A percentile compares a stretch with the other conserved stretches of the same genome.
These are phyloP conservation scores for Piprites chloris DNA, from an alignment of 2,113 vertebrate species.

Conservation along the genomic window DNA sequence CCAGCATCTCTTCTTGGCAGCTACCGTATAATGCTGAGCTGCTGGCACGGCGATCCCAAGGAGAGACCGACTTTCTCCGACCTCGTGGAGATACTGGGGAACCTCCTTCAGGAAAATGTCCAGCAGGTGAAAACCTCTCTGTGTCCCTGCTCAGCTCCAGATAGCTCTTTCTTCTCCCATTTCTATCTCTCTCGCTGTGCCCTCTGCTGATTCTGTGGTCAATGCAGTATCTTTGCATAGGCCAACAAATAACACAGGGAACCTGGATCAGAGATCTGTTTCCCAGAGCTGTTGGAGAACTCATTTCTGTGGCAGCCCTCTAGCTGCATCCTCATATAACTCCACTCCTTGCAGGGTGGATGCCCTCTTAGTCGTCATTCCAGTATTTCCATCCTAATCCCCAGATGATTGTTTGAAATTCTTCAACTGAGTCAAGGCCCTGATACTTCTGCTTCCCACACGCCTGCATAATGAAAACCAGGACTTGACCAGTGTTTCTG, in stretches of 20 bases:
- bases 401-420: conserved; percentile 15
- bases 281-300: not conserved
- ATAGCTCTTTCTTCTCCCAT: not conserved
- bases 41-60: conserved; percentile 94
- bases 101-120: conserved; percentile 88
- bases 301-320: not conserved
- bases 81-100: conserved; percentile 90
- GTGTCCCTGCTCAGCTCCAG: not conserved
- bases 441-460: conserved; percentile 14
- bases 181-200: not conserved
- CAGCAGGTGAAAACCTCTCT: conserved; percentile 77
- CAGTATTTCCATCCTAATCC: conserved; percentile 15
- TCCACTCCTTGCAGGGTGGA: not conserved
- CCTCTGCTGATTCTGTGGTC: not conserved
- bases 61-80: conserved; percentile 89
- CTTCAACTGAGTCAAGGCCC: conserved; percentile 35
- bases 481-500: conserved; percentile 3
- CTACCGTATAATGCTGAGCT: conserved; percentile 94
- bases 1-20: conserved; percentile 66
- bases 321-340: not conserved
- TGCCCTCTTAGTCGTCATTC: not conserved
- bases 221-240: not conserved
- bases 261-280: not conserved
- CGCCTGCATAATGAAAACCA: not conserved
- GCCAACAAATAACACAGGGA: not conserved